These are phyloP conservation scores for Diaphora mendica DNA, from an alignment of 2,888 invertebrate species.

Conservation along the genomic window DNA sequence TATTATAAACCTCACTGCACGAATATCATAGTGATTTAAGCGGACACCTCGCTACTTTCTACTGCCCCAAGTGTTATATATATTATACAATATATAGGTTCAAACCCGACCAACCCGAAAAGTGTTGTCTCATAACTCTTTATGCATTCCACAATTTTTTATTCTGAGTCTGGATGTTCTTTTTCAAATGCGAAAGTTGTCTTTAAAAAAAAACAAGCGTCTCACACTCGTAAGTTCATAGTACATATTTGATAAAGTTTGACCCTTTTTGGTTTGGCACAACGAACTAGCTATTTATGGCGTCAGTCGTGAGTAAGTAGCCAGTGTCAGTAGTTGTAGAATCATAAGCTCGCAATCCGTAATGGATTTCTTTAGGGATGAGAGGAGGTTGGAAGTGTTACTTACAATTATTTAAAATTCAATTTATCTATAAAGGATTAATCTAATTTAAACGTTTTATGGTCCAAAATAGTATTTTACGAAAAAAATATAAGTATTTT, in stretches of 20 bases:
- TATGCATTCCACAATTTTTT: too few species aligned
- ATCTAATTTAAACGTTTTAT: background rate
- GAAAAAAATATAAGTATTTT: background rate
- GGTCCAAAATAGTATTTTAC: constrained; percentile 5
- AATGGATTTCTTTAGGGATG: background rate
- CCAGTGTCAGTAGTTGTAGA: too few species aligned
- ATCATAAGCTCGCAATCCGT: too few species aligned
- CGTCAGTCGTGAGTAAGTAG: too few species aligned
- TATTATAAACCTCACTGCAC: constrained; percentile 35
- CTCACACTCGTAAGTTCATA: constrained; percentile 24
- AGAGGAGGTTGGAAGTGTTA: background rate
- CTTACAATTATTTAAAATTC: constrained; percentile 12
- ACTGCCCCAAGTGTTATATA: too few species aligned
- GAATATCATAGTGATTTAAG: too few species aligned
- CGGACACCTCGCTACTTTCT: too few species aligned
- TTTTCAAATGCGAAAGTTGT: too few species aligned
- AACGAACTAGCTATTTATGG: constrained; percentile 16
- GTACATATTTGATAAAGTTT: constrained; percentile 33
- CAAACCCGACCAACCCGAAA: too few species aligned
- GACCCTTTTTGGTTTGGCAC: constrained; percentile 17
- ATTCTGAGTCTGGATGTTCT: too few species aligned
- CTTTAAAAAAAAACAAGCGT: constrained; percentile 20
- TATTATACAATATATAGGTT: too few species aligned
- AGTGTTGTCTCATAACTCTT: too few species aligned
- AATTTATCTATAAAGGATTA: background rate